Base-by-base conservation (phyloP, 2,113 vertebrate species). In the Melanocharis versteri region DNA sequence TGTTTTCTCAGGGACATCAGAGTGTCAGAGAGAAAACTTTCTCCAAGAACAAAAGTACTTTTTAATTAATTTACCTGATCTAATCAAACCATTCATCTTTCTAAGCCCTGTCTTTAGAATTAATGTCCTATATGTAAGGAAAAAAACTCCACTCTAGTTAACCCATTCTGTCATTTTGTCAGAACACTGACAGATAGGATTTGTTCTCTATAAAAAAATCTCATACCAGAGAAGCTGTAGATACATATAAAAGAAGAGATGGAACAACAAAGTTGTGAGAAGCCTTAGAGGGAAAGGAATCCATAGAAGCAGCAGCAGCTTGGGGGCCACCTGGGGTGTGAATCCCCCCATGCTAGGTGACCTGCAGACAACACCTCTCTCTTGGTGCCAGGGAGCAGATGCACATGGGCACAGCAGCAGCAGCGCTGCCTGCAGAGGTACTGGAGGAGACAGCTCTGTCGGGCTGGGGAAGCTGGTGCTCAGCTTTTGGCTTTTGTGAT, bases 361-460 rank as follows among this genome's bases (percentile, higher is more conserved):
- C 18, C 51, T 56, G 35, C 15, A 66, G 54, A 27, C 16, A 44
- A 42, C 85, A 37, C 24, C 22, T 51, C 16, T 51, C 16, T n/a
- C 30, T 50, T 15, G 21, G 71, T 45, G 19, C 30, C 37, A 28
- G n/a, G 40, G n/a, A 45, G 21, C n/a, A 35, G 64, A 81, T 13
- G 13, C 16, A 22, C 33, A 2, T 0, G 14, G 54, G 47, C 23
- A 84, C 1, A 10, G 47, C 27, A 82, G 20, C 28, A 47, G 33
- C 7, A 10, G 6, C 5, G 53, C 15, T 70, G 51, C 35, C 44
- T 71, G 58, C 8, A 5, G 81, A 50, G 33, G 39, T 28, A 56
- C n/a, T 14, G 8, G 11, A 37, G 20, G 37, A 1, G 4, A 35
- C 8, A 58, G 3, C 39, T 62, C 14, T 39, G 51, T 18, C 0